Percentiles rank a stretch among this genome's conserved stretches.
Evolutionary conservation across 2,888 invertebrate genomes (phyloP).

Genomic region (Dinocampus coccinellae): DNA sequence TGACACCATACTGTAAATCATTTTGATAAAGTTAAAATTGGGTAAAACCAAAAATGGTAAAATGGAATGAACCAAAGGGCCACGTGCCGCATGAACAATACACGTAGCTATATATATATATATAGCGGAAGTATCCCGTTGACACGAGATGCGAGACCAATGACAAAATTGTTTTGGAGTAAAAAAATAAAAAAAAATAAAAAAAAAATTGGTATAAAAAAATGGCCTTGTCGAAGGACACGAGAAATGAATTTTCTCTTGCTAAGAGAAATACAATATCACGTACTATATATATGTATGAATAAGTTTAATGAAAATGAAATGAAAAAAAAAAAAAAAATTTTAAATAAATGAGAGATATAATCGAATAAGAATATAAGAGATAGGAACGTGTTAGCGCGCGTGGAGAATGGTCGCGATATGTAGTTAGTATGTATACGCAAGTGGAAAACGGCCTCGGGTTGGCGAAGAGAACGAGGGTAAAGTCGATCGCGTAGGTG

Average conservation of each 20-base stretch:
- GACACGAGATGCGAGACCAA: slow-evolving; percentile 8
- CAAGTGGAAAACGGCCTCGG: slow-evolving; percentile 2
- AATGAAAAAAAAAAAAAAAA: background rate
- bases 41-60: slow-evolving; percentile 39
- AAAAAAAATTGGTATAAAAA: too few relatives aligned
- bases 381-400: slow-evolving; percentile 7
- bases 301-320: background rate
- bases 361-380: slow-evolving; percentile 13
- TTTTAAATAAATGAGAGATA: background rate
- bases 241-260: slow-evolving; percentile 6
- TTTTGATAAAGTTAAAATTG: slow-evolving; percentile 26
- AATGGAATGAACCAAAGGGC: slow-evolving; percentile 36
- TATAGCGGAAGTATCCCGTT: slow-evolving; percentile 9
- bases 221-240: slow-evolving; percentile 10
- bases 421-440: slow-evolving; percentile 5
- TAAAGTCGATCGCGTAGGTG: slow-evolving; percentile 25
- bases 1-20: slow-evolving; percentile 36
- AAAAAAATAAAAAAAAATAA: slow-evolving; percentile 28
- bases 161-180: slow-evolving; percentile 38
- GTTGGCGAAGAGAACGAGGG: slow-evolving; percentile 20
- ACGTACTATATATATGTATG: background rate
- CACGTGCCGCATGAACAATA: slow-evolving; percentile 39
- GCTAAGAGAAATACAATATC: background rate
- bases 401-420: slow-evolving; percentile 21
- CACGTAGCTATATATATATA: background rate